These are phyloP conservation scores for Quiscalus mexicanus DNA, from an alignment of 2,113 vertebrate species.

Conservation along the genomic window DNA sequence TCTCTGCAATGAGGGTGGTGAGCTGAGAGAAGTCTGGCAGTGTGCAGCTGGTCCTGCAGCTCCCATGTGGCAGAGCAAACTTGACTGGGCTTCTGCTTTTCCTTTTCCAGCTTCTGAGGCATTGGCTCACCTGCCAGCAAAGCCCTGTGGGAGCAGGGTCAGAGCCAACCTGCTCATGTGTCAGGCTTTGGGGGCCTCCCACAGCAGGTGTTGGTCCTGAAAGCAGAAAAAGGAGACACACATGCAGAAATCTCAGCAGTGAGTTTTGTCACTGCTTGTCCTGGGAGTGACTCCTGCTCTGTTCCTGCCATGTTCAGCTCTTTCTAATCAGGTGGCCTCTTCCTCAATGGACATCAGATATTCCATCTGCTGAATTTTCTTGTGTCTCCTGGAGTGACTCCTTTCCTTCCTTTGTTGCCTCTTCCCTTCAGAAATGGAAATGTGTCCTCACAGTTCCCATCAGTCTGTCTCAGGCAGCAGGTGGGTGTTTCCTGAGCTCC, in stretches of 20 bases:
- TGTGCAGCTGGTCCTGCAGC: background rate
- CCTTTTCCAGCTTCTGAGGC: background rate
- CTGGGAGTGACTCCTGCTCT: background rate
- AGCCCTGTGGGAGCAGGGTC: accelerated
- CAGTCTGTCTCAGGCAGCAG: background rate
- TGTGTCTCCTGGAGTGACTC: background rate
- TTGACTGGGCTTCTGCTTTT: background rate
- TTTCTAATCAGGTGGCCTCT: background rate
- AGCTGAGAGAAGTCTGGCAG: background rate
- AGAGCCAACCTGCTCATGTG: background rate
- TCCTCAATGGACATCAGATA: background rate
- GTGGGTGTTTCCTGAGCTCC: background rate
- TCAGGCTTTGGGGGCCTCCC: background rate
- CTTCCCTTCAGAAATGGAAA: background rate
- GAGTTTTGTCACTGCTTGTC: background rate
- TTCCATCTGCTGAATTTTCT: background rate
- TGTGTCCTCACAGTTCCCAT: background rate
- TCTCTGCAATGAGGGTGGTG: background rate
- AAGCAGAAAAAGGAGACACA: background rate
- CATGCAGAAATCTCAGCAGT: background rate
- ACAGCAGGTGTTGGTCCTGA: background rate
- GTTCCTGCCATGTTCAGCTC: background rate
- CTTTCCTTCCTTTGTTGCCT: background rate
- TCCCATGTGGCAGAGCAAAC: background rate
- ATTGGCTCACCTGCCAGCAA: background rate